A percentile compares a stretch with the other conserved stretches of the same genome.
These are phyloP conservation scores for Actinia tenebrosa DNA, from an alignment of 64 coral and sea anemone genomes.

Conservation along the genomic window DNA sequence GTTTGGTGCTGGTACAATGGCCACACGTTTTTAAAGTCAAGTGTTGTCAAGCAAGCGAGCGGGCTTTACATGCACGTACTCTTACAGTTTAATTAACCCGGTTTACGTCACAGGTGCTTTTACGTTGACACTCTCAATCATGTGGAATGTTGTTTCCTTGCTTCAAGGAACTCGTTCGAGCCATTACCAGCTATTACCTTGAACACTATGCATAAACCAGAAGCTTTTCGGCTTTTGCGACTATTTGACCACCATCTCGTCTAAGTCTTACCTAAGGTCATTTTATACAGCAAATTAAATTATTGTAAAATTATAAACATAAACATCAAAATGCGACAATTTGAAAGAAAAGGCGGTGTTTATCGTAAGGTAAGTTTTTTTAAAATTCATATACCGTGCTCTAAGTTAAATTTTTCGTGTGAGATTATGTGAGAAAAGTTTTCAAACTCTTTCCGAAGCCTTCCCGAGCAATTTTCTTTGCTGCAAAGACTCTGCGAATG, in stretches of 20 bases:
- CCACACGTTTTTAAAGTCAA: not conserved
- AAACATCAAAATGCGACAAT: not conserved
- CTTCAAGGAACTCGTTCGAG: not conserved
- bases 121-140: not conserved
- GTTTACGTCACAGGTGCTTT: not conserved
- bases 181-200: not conserved
- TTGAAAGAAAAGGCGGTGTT: constrained; percentile 2
- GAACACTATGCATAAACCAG: not conserved
- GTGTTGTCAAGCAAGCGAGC: not conserved
- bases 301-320: not conserved
- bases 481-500: not conserved
- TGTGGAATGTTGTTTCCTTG: constrained; percentile 5
- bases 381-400: too few species aligned
- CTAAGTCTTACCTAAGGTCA: not conserved
- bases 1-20: not conserved
- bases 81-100: too few species aligned
- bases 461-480: not conserved
- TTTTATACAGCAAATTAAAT: not conserved
- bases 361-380: constrained; percentile 9
- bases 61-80: not conserved
- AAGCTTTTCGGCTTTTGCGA: not conserved
- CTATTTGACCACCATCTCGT: not conserved
- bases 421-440: not conserved
- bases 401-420: not conserved
- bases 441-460: not conserved